Evolutionary conservation across 2,888 invertebrate genomes (phyloP).

Genomic region (Cenopis cana): DNA sequence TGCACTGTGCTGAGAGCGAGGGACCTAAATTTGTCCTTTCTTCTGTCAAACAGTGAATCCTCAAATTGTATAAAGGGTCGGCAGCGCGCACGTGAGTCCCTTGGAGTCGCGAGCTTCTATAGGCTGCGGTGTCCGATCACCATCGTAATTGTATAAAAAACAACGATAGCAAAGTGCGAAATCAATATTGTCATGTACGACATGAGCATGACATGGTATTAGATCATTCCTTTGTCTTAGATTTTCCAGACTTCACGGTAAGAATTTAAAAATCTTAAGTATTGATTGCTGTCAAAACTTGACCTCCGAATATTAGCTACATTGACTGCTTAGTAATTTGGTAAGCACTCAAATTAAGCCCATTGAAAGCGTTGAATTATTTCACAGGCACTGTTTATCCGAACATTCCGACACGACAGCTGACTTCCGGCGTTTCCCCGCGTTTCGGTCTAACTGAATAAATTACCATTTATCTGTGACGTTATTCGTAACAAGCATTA

Average conservation of each 20-base stretch:
- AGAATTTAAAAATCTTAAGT: not conserved
- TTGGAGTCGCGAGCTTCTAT: too few relatives aligned
- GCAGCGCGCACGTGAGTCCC: too few relatives aligned
- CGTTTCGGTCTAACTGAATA: slow-evolving; percentile 38
- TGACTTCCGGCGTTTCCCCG: slow-evolving; percentile 32
- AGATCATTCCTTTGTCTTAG: too few relatives aligned
- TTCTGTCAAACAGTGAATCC: too few relatives aligned
- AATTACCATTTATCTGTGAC: slow-evolving; percentile 32
- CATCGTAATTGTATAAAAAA: too few relatives aligned
- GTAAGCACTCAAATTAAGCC: slow-evolving; percentile 33
- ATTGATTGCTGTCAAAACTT: slow-evolving; percentile 6
- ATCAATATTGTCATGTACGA: too few relatives aligned
- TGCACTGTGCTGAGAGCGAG: too few relatives aligned
- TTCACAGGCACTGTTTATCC: slow-evolving; percentile 34
- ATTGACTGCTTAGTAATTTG: slow-evolving; percentile 4
- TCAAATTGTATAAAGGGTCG: too few relatives aligned
- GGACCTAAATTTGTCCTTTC: too few relatives aligned
- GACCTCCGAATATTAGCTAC: slow-evolving; percentile 8
- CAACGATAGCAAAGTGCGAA: too few relatives aligned
- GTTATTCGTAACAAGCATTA: slow-evolving; percentile 25
- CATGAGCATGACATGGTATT: too few relatives aligned
- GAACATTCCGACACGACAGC: slow-evolving; percentile 31
- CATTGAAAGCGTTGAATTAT: slow-evolving; percentile 34
- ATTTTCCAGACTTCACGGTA: not conserved
- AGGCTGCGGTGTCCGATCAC: too few relatives aligned